Conservation (phyloP, 2,113 vertebrate species). For the Anarhynchus alexandrinus region DNA sequence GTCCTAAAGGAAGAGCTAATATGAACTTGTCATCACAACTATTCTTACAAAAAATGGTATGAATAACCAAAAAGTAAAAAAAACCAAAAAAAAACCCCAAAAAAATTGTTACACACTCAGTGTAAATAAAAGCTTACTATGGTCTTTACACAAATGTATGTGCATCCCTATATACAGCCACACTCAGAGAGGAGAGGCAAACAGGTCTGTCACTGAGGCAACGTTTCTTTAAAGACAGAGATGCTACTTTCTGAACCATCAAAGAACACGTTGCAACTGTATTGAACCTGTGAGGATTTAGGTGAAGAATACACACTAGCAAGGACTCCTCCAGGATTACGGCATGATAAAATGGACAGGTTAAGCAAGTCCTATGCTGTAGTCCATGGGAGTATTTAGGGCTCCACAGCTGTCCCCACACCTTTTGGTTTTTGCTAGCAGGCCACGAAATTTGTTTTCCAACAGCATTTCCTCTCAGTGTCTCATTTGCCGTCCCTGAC, state of each 20-base stretch:
- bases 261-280: background rate
- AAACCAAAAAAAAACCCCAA: background rate
- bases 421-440: background rate
- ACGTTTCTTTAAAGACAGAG: background rate
- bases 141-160: background rate
- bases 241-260: background rate
- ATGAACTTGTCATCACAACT: background rate
- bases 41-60: background rate
- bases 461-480: background rate
- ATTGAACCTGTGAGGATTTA: background rate
- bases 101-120: background rate
- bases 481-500: background rate
- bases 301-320: background rate
- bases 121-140: background rate
- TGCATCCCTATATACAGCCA: background rate
- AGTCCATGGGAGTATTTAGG: background rate
- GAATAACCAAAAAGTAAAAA: background rate
- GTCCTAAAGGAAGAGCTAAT: background rate
- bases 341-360: background rate
- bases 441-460: background rate
- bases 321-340: background rate
- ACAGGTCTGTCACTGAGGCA: background rate
- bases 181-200: background rate
- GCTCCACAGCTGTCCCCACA: background rate
- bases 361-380: background rate